Percentiles rank a stretch among this genome's conserved stretches.
phyloP scores from a whole-genome alignment of 2,113 vertebrate species.

The Rissa tridactyla region DNA sequence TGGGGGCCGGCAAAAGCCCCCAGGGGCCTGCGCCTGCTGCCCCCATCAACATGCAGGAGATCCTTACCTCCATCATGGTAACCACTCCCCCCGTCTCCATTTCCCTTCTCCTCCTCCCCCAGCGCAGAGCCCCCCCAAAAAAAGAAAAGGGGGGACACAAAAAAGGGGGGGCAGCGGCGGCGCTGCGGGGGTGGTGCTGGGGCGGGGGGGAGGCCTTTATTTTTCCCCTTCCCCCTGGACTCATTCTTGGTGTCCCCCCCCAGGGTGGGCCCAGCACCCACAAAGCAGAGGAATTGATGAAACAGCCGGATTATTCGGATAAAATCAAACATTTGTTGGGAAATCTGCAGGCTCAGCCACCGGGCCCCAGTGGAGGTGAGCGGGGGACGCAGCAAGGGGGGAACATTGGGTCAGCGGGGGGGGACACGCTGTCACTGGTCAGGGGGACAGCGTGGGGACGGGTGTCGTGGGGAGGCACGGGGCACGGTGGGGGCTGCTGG shows the following conservation, averaged over 20 bases:
- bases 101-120: not conserved
- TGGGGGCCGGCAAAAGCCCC: conserved; percentile 80
- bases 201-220: no score
- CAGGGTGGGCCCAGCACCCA: conserved; percentile 84
- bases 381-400: not conserved
- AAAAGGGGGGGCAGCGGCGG: no score
- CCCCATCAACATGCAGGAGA: conserved; percentile 89
- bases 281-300: conserved; percentile 89
- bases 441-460: no score
- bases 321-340: conserved; percentile 92
- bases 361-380: conserved; percentile 17
- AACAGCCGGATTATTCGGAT: conserved; percentile 90
- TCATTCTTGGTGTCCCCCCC: no score
- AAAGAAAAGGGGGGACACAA: no score
- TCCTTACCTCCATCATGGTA: conserved; percentile 93
- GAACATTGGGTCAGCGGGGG: no score
- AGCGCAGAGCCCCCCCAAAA: not conserved
- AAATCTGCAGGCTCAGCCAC: conserved; percentile 66
- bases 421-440: no score
- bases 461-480: no score
- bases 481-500: no score
- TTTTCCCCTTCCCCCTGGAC: no score
- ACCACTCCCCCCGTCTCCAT: not conserved
- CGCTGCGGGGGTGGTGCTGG: no score
- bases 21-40: conserved; percentile 74